Conservation (phyloP, 2,797 vertebrate species). For the Pipistrellus nathusii region DNA sequence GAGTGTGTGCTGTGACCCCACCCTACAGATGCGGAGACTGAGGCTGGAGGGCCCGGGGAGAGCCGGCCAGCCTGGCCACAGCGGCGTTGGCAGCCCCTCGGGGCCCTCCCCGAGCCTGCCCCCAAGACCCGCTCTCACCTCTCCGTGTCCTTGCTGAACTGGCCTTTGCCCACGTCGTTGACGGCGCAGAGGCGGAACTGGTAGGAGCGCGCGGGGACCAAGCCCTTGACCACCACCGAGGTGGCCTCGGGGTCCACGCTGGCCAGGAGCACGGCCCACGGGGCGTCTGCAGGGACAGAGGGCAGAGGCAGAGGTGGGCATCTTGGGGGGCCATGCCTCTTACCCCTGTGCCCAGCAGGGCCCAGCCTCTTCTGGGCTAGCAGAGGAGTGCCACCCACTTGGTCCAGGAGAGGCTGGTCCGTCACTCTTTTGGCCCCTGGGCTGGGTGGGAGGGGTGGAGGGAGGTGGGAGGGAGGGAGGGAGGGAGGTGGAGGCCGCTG, state of each 20-base stretch:
- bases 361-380: not conserved
- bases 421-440: not conserved
- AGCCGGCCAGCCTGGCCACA: accelerated
- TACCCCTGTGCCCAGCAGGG: not conserved
- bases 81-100: not conserved
- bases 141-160: conserved; percentile 97
- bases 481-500: too few species aligned
- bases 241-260: conserved; percentile 94
- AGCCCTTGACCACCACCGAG: conserved; percentile 91
- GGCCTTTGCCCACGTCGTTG: conserved; percentile 97
- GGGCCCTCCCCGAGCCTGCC: accelerated
- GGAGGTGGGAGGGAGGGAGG: not conserved
- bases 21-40: not conserved
- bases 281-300: conserved; percentile 89
- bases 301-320: not conserved
- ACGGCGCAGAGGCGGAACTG: conserved; percentile 97
- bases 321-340: accelerated
- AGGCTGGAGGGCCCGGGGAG: not conserved
- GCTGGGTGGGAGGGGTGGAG: not conserved
- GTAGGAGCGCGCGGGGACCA: conserved; percentile 97
- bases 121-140: conserved; percentile 87
- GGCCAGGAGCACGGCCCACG: conserved; percentile 95
- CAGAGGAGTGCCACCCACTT: not conserved
- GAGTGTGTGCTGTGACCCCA: accelerated
- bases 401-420: accelerated